Base-by-base conservation (phyloP, 2,888 invertebrate genomes). In the Stratiomys singularior region DNA sequence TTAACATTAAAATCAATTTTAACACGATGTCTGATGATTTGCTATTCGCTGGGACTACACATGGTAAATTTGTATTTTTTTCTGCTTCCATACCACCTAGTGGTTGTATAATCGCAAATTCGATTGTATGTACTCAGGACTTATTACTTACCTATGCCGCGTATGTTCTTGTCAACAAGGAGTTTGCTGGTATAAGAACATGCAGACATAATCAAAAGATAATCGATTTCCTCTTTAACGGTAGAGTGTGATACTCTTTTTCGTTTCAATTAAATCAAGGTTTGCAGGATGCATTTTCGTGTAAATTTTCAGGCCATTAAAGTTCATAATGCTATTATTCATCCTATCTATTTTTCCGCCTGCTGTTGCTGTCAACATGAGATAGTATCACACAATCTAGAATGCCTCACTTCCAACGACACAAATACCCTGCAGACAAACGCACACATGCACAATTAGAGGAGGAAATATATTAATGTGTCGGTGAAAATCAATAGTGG, bases 401-500 rank as follows among this genome's bases (percentile, higher is more conserved):
- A 37, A n/a, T n/a, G 37, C 66, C 52, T 52, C 15, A 37, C 37
- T 37, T 9, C 3, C 3, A 37, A 9, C 5, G 5, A 37, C 37
- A 37, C 37, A 5, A 5, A 5, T 37, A 9, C 37, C 9, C 5
- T 37, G 37, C 37, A 37, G 37, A 37, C 37, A 37, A 37, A 37
- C 37, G 3, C 37, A 37, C 37, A 37, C 37, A 37, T 37, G 37
- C 37, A 37, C 5, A 9, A 37, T 37, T 37, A 9, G 37, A 37
- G 37, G 37, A 37, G 37, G 52, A 52, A 47, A 67, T 7, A 9
- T 67, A 69, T 69, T 46, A 69, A 47, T 69, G 69, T 69, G 47
- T 66, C 37, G 9, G 47, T 13, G 56, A 72, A 72, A 72, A 72
- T 72, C 72, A 23, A 72, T 72, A 72, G 72, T 27, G 67, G 56